Evolutionary conservation across 1,140 invertebrate species (phyloP).

Genomic region (Carcinoscorpius rotundicauda): DNA sequence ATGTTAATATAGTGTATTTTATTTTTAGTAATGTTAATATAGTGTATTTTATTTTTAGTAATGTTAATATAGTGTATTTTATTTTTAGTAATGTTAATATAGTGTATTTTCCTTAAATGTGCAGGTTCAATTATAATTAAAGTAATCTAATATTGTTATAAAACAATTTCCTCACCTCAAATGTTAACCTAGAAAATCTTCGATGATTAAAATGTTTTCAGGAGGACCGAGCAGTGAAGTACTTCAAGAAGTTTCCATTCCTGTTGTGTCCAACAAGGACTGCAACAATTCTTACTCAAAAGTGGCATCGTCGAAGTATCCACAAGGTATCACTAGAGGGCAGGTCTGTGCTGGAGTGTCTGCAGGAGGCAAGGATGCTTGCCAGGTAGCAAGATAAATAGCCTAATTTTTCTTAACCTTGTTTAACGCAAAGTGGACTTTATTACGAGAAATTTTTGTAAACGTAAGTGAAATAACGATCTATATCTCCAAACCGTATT

Average conservation of each 20-base stretch:
- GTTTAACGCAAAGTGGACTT: not conserved
- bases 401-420: not conserved
- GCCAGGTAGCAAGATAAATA: no score
- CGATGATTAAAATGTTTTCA: slow-evolving; percentile 22
- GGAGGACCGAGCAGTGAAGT: slow-evolving; percentile 58
- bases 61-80: no score
- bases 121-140: no score
- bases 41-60: no score
- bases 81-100: no score
- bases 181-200: no score
- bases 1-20: no score
- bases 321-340: slow-evolving; percentile 1
- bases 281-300: slow-evolving; percentile 52
- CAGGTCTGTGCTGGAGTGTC: slow-evolving; percentile 3
- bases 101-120: no score
- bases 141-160: no score
- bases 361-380: not conserved
- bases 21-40: no score
- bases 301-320: not conserved
- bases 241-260: slow-evolving; percentile 77
- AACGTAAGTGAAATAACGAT: not conserved
- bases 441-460: no score
- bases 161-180: no score
- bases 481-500: not conserved
- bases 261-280: slow-evolving; percentile 73